These are phyloP conservation scores for Orgyia antiqua DNA, from an alignment of 2,888 invertebrate genomes.

Conservation along the genomic window DNA sequence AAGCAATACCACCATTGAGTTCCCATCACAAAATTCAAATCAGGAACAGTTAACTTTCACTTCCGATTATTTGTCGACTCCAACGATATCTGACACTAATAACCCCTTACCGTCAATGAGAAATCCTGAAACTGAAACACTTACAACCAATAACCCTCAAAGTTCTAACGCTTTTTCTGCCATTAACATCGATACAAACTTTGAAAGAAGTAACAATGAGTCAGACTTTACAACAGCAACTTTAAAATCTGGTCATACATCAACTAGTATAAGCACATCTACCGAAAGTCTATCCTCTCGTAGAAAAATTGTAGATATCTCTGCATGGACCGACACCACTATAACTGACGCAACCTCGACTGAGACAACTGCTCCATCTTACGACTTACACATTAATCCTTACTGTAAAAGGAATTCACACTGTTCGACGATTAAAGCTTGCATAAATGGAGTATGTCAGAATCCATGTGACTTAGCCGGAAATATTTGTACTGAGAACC, in stretches of 20 bases:
- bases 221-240: not conserved
- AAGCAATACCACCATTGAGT: not conserved
- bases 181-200: no score
- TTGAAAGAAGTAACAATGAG: no score
- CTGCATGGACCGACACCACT: constrained; percentile 66
- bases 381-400: constrained; percentile 43
- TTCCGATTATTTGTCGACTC: not conserved
- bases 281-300: constrained; percentile 62
- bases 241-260: constrained; percentile 22
- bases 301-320: constrained; percentile 63
- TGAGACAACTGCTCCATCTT: constrained; percentile 39
- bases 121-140: constrained; percentile 3
- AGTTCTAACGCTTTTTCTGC: no score
- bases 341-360: constrained; percentile 58
- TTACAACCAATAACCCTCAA: constrained; percentile 1
- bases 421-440: constrained; percentile 80
- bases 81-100: not conserved
- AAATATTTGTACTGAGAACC: constrained; percentile 78
- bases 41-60: not conserved
- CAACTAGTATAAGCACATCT: constrained; percentile 45
- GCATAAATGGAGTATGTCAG: constrained; percentile 80
- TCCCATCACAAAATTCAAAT: not conserved
- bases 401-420: constrained; percentile 80
- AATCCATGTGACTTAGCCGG: constrained; percentile 76
- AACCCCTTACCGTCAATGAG: not conserved